phyloP scores from a whole-genome alignment of 2,888 invertebrate genomes.

The Candidula unifasciata region DNA sequence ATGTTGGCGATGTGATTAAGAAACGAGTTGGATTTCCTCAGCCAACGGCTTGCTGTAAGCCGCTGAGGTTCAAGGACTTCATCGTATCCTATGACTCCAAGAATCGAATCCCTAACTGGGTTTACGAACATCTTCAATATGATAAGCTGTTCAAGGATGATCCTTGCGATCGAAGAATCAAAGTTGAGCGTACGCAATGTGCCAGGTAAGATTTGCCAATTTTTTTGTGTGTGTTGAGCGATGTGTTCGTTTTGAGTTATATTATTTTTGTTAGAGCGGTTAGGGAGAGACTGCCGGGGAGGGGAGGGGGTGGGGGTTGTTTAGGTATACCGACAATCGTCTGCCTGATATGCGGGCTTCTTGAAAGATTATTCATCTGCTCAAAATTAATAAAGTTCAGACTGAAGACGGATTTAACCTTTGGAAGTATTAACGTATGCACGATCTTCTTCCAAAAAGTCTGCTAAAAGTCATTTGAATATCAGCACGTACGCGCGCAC shows the following conservation, averaged over 20 bases:
- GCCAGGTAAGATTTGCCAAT: conserved; percentile 30
- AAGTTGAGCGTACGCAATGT: conserved; percentile 45
- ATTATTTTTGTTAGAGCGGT: too few relatives aligned
- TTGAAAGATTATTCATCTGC: too few relatives aligned
- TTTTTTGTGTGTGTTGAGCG: background rate
- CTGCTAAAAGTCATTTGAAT: too few relatives aligned
- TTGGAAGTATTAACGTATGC: too few relatives aligned
- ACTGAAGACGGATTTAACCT: too few relatives aligned
- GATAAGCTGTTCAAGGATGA: conserved; percentile 50
- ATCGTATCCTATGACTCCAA: conserved; percentile 51
- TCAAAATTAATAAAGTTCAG: too few relatives aligned
- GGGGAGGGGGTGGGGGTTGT: too few relatives aligned
- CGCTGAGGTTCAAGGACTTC: conserved; percentile 51
- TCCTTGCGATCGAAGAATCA: conserved; percentile 44
- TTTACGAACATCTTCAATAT: conserved; percentile 50
- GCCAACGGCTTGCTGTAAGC: conserved; percentile 51
- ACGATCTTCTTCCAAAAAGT: too few relatives aligned
- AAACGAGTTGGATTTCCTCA: conserved; percentile 51
- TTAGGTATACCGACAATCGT: too few relatives aligned
- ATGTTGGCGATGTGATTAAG: conserved; percentile 52
- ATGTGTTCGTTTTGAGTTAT: background rate
- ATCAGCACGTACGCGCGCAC: too few relatives aligned
- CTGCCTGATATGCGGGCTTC: too few relatives aligned
- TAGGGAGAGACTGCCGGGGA: too few relatives aligned
- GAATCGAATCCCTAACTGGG: conserved; percentile 53